Percentiles rank a stretch among this genome's conserved stretches.
These are phyloP conservation scores for Ichneumoninae sp. DNA, from an alignment of 2,888 invertebrate genomes.

Conservation along the genomic window DNA sequence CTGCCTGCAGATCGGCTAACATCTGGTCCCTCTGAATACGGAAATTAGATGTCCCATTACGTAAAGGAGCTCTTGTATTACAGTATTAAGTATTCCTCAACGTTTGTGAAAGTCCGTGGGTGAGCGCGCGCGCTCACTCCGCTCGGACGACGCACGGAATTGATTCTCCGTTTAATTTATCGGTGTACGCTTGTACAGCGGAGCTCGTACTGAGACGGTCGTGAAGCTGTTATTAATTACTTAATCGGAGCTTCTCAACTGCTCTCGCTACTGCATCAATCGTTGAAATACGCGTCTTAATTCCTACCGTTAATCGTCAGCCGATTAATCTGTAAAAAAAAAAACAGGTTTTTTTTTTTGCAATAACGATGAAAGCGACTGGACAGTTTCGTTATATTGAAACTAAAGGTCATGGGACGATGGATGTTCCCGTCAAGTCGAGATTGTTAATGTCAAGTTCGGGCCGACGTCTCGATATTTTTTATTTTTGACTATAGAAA, in stretches of 20 bases:
- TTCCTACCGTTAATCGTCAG: not conserved
- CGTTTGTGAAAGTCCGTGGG: slow-evolving; percentile 65
- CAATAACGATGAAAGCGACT: not conserved
- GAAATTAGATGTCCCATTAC: slow-evolving; percentile 67
- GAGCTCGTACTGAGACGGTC: slow-evolving; percentile 7
- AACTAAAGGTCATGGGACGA: not conserved
- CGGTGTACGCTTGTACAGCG: slow-evolving; percentile 33
- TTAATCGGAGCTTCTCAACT: slow-evolving; percentile 44
- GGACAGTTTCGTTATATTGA: not conserved
- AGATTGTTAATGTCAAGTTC: too few species aligned
- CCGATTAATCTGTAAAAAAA: not conserved
- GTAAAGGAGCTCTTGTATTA: slow-evolving; percentile 59
- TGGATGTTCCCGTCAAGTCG: too few species aligned
- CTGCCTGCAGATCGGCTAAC: slow-evolving; percentile 45
- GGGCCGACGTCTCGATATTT: too few species aligned
- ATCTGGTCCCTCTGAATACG: slow-evolving; percentile 63
- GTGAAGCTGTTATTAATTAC: slow-evolving; percentile 45
- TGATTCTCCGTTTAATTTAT: slow-evolving; percentile 66
- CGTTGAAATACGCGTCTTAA: not conserved
- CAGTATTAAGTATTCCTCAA: slow-evolving; percentile 43
- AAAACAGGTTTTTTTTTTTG: not conserved
- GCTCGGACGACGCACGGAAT: slow-evolving; percentile 59
- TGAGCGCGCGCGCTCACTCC: slow-evolving; percentile 25
- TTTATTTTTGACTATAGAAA: too few species aligned
- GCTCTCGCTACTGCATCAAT: not conserved